These are phyloP conservation scores for Leptopilina drosophilae DNA, from an alignment of 2,888 invertebrate species.

Conservation along the genomic window DNA sequence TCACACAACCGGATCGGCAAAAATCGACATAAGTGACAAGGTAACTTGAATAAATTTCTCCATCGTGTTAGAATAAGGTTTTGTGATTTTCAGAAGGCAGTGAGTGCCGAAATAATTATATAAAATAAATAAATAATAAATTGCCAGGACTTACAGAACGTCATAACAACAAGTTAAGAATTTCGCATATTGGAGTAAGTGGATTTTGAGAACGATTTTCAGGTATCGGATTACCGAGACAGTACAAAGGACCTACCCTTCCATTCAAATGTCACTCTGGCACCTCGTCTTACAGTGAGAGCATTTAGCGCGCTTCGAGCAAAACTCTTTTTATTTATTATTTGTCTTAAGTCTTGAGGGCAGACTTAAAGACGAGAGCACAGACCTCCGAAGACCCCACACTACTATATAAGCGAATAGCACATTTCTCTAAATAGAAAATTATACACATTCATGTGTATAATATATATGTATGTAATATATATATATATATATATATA, in stretches of 20 bases:
- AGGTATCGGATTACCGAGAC: slow-evolving; percentile 74
- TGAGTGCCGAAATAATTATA: too few relatives aligned
- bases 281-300: slow-evolving; percentile 72
- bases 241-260: slow-evolving; percentile 69
- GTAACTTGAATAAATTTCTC: too few relatives aligned
- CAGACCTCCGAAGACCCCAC: slow-evolving; percentile 45
- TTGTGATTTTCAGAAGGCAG: too few relatives aligned
- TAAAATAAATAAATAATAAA: too few relatives aligned
- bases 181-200: slow-evolving; percentile 40
- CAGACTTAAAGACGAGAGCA: slow-evolving; percentile 68
- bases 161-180: slow-evolving; percentile 24
- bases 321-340: slow-evolving; percentile 56
- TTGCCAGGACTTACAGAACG: background rate
- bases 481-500: too few relatives aligned
- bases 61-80: too few relatives aligned
- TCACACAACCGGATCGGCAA: too few relatives aligned
- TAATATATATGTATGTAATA: too few relatives aligned
- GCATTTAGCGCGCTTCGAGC: slow-evolving; percentile 66
- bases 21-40: too few relatives aligned
- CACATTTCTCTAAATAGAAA: background rate
- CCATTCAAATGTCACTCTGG: slow-evolving; percentile 77
- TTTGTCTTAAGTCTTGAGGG: slow-evolving; percentile 68
- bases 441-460: slow-evolving; percentile 40
- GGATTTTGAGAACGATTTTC: slow-evolving; percentile 76
- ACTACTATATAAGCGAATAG: slow-evolving; percentile 37